phyloP scores from a whole-genome alignment of 2,888 invertebrate species.

The Diachrysia chrysitis region DNA sequence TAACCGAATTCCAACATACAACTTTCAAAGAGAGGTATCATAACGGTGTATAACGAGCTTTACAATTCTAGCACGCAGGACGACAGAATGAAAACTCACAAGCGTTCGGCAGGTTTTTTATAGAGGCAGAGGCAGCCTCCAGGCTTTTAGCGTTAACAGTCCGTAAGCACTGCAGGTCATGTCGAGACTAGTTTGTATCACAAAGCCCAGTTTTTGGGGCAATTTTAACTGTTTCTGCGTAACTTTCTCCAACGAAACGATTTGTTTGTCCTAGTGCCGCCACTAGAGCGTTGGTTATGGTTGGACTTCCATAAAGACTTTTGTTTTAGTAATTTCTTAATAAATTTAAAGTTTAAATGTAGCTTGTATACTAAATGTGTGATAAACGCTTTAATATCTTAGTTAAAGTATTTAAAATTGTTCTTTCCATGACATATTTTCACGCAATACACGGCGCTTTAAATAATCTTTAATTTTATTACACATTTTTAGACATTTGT shows the following conservation, averaged over 20 bases:
- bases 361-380: neutral
- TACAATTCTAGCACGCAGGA: neutral
- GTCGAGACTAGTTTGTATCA: constrained; percentile 28
- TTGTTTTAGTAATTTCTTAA: neutral
- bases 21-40: neutral
- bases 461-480: too few species aligned
- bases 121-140: constrained; percentile 8
- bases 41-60: neutral
- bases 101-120: constrained; percentile 25
- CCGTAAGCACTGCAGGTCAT: constrained; percentile 14
- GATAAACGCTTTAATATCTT: too few species aligned
- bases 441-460: too few species aligned
- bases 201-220: constrained; percentile 39
- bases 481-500: too few species aligned
- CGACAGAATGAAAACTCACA: neutral
- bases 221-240: constrained; percentile 41
- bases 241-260: constrained; percentile 13
- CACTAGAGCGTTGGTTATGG: neutral
- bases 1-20: neutral
- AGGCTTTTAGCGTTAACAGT: constrained; percentile 31
- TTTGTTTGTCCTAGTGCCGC: constrained; percentile 8
- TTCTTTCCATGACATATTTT: too few species aligned
- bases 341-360: too few species aligned
- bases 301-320: neutral
- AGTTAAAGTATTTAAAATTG: too few species aligned